A percentile compares a stretch with the other conserved stretches of the same genome.
These are phyloP conservation scores for Psammodynastes pulverulentus DNA, from an alignment of 2,113 vertebrate genomes.

Conservation along the genomic window DNA sequence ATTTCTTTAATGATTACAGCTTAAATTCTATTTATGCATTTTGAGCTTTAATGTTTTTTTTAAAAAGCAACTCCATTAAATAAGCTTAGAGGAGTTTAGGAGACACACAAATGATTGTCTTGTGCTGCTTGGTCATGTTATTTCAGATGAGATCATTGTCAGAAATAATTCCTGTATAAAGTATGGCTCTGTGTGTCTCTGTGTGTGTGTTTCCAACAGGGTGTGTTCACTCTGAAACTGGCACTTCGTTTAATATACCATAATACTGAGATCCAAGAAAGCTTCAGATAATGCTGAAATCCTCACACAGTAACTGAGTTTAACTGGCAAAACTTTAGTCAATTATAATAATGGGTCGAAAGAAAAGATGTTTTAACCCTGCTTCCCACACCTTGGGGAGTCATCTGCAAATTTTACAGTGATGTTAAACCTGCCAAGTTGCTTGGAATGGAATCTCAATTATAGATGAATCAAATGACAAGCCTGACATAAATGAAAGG, in stretches of 20 bases:
- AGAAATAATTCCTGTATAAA: slow-evolving; percentile 67
- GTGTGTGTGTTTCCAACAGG: slow-evolving; percentile 49
- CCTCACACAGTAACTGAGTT: slow-evolving; percentile 26
- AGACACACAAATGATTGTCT: slow-evolving; percentile 24
- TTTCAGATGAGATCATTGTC: slow-evolving; percentile 68
- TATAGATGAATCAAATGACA: neutral
- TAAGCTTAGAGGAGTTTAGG: slow-evolving; percentile 42
- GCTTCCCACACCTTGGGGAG: neutral
- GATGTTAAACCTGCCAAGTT: slow-evolving; percentile 7
- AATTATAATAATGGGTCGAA: slow-evolving; percentile 20
- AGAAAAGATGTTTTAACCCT: slow-evolving; percentile 18
- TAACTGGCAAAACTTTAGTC: slow-evolving; percentile 28
- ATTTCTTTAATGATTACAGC: slow-evolving; percentile 29
- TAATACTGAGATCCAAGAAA: slow-evolving; percentile 28
- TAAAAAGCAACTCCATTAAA: slow-evolving; percentile 42
- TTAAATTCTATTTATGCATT: slow-evolving; percentile 26
- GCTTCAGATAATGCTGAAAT: slow-evolving; percentile 35
- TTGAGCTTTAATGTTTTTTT: slow-evolving; percentile 37
- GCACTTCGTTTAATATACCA: slow-evolving; percentile 40
- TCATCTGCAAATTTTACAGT: neutral
- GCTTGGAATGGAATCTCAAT: slow-evolving; percentile 5
- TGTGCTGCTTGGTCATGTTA: slow-evolving; percentile 46
- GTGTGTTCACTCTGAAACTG: slow-evolving; percentile 57
- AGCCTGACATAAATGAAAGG: neutral
- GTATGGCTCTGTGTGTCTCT: slow-evolving; percentile 50